Evolutionary conservation across 2,797 vertebrate genomes (phyloP), one percentile per base, ranked within the genome.

Genomic region (Rhyacichthys aspro): DNA sequence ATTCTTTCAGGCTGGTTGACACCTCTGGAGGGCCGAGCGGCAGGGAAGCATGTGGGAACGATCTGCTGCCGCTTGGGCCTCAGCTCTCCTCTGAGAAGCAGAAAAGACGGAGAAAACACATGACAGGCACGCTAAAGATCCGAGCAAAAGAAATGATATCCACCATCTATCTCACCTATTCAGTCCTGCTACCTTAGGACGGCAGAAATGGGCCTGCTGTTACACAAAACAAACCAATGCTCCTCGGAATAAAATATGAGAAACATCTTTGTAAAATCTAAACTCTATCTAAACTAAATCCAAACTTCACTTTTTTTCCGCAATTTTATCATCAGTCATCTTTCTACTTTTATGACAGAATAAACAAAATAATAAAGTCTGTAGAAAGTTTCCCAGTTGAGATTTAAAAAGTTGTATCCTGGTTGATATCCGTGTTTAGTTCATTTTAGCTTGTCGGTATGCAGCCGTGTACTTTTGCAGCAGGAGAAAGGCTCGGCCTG

Each of bases 11-110:
- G 92, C 92, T 81, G 82, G 92, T 87, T 96, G 97, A 98, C 96
- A 98, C 94, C 95, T 98, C 95, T 95, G 94, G 94, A 92, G 95
- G 95, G 95, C 93, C 75, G 91, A 97, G 91, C 96, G 92, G 93
- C 93, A 86, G 96, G 96, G 95, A 96, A 96, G 94, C 94, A 98
- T 98, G 96, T 99, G 97, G 97, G 97, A 98, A 98, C 95, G 94
- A 94, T 94, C 94, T 92, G 92, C 94, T 93, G 95, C 77, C 59
- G 93, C 91, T 81, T 72, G 56, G 76, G 74, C 85, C 77, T 82
- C 79, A 86, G 79, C 72, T 74, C 65, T 74, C 45, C 41, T 15
- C 59, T 65, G 56, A 49, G 57, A 82, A 59, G 74, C 64, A 70
- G 80, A 76, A 72, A 70, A 79, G 65, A 60, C 47, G 63, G 48